Conservation (phyloP, 2,888 invertebrate species). For the Siphlonurus alternatus region DNA sequence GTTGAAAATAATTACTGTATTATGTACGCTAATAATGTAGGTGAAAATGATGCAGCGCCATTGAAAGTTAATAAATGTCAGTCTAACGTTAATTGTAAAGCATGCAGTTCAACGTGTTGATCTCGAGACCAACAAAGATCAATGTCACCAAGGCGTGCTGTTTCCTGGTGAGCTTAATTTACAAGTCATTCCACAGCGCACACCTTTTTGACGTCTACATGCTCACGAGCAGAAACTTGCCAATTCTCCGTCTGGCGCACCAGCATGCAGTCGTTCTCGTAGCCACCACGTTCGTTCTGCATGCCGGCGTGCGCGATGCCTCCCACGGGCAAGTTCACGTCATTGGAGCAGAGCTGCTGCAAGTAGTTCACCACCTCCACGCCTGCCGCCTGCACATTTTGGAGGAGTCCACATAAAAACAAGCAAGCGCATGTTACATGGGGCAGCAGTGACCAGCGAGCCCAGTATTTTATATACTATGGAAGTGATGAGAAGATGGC, state of each 20-base stretch:
- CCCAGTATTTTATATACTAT: constrained; percentile 9
- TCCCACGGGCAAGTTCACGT: constrained; percentile 44
- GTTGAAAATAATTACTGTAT: too few relatives aligned
- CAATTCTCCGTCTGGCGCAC: constrained; percentile 40
- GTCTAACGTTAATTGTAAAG: too few relatives aligned
- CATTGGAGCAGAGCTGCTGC: constrained; percentile 47
- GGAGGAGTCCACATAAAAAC: background rate
- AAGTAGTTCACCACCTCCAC: constrained; percentile 42
- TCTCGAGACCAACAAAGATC: too few relatives aligned
- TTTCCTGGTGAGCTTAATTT: too few relatives aligned
- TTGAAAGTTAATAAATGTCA: too few relatives aligned
- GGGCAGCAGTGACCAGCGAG: background rate
- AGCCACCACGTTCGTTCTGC: constrained; percentile 51
- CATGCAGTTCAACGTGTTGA: too few relatives aligned
- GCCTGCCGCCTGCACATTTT: constrained; percentile 32
- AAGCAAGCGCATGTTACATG: background rate
- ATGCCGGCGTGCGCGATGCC: constrained; percentile 50
- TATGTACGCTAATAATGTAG: too few relatives aligned
- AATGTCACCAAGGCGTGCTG: too few relatives aligned
- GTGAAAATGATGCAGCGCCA: too few relatives aligned
- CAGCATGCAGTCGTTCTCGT: constrained; percentile 57
- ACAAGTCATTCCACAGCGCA: too few relatives aligned
- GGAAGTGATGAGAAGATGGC: constrained; percentile 3
- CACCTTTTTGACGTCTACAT: too few relatives aligned
- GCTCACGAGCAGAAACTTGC: too few relatives aligned